These are phyloP conservation scores for Melanostigma gelatinosum DNA, from an alignment of 2,113 vertebrate genomes.

Conservation along the genomic window DNA sequence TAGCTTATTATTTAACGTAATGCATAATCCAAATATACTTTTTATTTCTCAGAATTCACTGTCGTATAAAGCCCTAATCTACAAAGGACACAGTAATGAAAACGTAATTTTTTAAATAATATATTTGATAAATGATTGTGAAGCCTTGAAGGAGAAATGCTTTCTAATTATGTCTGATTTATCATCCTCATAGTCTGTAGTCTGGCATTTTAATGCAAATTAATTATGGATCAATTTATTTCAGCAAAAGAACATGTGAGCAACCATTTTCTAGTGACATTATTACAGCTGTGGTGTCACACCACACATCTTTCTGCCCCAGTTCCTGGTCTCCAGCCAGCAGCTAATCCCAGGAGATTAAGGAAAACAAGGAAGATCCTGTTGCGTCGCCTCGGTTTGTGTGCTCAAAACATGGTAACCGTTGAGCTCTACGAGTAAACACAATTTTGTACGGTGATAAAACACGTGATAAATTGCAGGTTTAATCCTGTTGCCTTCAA, in stretches of 20 bases:
- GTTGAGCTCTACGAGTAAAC: background rate
- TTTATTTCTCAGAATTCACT: background rate
- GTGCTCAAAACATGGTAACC: background rate
- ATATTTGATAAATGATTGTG: background rate
- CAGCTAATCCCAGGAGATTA: background rate
- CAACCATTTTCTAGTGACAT: background rate
- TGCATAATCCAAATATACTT: background rate
- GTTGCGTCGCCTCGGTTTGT: background rate
- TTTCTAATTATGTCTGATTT: background rate
- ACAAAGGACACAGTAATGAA: background rate
- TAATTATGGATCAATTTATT: background rate
- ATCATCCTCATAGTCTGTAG: background rate
- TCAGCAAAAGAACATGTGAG: background rate
- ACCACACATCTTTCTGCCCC: background rate
- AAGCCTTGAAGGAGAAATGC: background rate
- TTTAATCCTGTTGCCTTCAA: background rate
- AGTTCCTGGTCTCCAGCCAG: conserved; percentile 11
- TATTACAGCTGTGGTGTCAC: background rate
- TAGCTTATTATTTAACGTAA: background rate
- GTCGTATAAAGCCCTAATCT: background rate
- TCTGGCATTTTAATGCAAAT: background rate
- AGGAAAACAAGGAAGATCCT: background rate
- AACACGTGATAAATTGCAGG: background rate
- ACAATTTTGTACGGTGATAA: background rate
- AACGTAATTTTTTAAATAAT: background rate